These are phyloP conservation scores for Pomacea canaliculata DNA, from an alignment of 2,888 invertebrate genomes.

Conservation along the genomic window DNA sequence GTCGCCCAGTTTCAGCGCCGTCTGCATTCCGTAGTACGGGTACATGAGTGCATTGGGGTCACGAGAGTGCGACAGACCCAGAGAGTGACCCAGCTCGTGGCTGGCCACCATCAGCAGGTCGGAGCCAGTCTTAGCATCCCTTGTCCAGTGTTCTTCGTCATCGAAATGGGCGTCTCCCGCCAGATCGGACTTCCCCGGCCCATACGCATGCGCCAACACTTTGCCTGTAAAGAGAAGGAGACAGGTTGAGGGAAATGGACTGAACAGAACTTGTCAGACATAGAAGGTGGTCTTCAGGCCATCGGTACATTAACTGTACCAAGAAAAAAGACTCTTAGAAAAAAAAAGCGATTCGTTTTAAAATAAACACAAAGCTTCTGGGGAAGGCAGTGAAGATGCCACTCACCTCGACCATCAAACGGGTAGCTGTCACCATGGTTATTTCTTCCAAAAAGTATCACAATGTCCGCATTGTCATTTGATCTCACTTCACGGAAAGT, in stretches of 20 bases:
- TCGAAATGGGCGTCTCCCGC: conserved; percentile 67
- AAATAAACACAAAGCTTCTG: too few species aligned
- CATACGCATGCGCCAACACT: conserved; percentile 64
- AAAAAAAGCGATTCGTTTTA: too few species aligned
- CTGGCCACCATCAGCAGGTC: conserved; percentile 61
- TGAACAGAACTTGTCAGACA: too few species aligned
- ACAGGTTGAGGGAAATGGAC: not conserved
- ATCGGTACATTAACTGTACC: too few species aligned
- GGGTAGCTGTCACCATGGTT: conserved; percentile 13
- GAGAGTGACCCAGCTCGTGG: conserved; percentile 68
- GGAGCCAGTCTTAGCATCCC: conserved; percentile 39
- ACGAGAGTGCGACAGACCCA: conserved; percentile 65
- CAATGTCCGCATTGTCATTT: conserved; percentile 10
- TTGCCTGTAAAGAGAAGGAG: not conserved
- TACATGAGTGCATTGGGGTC: conserved; percentile 62
- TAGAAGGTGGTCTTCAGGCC: too few species aligned
- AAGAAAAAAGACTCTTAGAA: too few species aligned
- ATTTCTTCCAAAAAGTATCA: conserved; percentile 9
- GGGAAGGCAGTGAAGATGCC: too few species aligned
- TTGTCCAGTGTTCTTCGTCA: conserved; percentile 64
- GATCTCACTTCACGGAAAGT: not conserved
- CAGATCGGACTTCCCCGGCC: conserved; percentile 45
- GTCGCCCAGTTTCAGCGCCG: conserved; percentile 44
- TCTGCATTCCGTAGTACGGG: conserved; percentile 54
- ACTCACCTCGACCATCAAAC: conserved; percentile 18